These are phyloP conservation scores for Melanotaenia nigrans DNA, from an alignment of 2,797 vertebrate species.

Conservation along the genomic window DNA sequence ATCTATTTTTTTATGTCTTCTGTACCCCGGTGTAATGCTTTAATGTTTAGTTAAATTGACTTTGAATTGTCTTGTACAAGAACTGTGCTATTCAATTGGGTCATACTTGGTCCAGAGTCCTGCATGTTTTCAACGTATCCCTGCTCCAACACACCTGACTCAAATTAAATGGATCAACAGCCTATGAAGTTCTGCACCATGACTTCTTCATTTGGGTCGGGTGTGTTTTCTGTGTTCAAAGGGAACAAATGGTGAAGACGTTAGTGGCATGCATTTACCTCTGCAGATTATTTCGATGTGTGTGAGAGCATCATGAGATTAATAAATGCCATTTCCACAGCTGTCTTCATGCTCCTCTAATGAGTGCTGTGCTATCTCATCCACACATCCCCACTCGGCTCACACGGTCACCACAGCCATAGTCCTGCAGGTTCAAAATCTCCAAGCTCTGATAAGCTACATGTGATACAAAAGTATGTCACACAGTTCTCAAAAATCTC, in stretches of 20 bases:
- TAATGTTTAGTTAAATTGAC: too few species aligned
- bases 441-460: slow-evolving; percentile 62
- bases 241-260: not conserved
- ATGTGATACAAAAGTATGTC: slow-evolving; percentile 44
- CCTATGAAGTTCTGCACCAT: too few species aligned
- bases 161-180: too few species aligned
- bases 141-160: too few species aligned
- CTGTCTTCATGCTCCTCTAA: slow-evolving; percentile 66
- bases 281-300: not conserved
- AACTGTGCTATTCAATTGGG: too few species aligned
- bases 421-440: slow-evolving; percentile 50
- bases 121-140: too few species aligned
- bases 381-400: slow-evolving; percentile 63
- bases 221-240: not conserved
- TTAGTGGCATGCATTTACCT: not conserved
- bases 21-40: too few species aligned
- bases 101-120: too few species aligned
- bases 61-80: too few species aligned
- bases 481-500: not conserved
- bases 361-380: slow-evolving; percentile 69
- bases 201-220: too few species aligned
- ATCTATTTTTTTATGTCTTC: too few species aligned
- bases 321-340: slow-evolving; percentile 57
- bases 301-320: slow-evolving; percentile 31
- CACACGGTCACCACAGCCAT: slow-evolving; percentile 36